Evolutionary conservation across 92 coral and sea anemone species (phyloP).

Genomic region (Porites lobata): DNA sequence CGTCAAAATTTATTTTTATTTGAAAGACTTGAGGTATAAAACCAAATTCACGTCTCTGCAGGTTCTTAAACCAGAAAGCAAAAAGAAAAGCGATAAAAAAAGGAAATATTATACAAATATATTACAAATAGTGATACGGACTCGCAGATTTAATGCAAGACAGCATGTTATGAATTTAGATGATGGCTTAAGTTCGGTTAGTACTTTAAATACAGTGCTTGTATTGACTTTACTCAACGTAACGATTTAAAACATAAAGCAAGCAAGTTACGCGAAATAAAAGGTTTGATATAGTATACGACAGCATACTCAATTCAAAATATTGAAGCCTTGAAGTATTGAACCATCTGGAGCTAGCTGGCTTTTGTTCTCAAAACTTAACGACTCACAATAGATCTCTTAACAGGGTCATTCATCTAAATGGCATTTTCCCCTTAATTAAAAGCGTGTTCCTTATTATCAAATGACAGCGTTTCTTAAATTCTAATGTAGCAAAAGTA

Average conservation of each 20-base stretch:
- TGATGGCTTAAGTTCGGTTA: too few relatives aligned
- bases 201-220: too few relatives aligned
- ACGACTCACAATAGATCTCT: slow-evolving; percentile 13
- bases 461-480: neutral
- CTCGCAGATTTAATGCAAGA: too few relatives aligned
- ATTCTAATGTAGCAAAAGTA: neutral
- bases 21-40: too few relatives aligned
- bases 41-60: too few relatives aligned
- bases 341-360: neutral
- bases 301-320: neutral
- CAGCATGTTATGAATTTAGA: too few relatives aligned
- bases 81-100: too few relatives aligned
- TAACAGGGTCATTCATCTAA: neutral
- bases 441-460: slow-evolving; percentile 16
- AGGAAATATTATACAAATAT: too few relatives aligned
- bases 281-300: neutral
- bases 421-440: slow-evolving; percentile 29
- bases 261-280: neutral
- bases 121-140: too few relatives aligned
- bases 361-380: slow-evolving; percentile 1
- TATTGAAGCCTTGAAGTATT: neutral
- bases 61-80: too few relatives aligned
- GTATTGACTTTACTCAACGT: too few relatives aligned
- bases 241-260: neutral
- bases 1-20: too few relatives aligned